Conservation (phyloP, 1,140 invertebrate species). For the Parasteatoda tepidariorum region DNA sequence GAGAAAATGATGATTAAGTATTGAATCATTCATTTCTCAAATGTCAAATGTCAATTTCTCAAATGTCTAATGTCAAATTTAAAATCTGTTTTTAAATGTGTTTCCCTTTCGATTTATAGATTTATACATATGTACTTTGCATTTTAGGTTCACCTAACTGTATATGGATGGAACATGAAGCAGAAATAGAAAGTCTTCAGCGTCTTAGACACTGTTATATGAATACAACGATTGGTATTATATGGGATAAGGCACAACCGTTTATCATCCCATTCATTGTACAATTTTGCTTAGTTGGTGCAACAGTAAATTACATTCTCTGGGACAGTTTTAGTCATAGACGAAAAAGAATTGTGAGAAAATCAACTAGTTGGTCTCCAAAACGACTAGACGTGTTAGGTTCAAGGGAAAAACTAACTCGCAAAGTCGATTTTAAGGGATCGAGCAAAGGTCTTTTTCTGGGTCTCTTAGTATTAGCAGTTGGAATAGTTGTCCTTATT, state of each 20-base stretch:
- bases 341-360: not conserved
- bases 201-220: conserved; percentile 73
- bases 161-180: conserved; percentile 50
- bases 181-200: conserved; percentile 71
- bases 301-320: conserved; percentile 75
- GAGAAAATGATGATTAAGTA: no score
- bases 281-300: conserved; percentile 73
- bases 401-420: not conserved
- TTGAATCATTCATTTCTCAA: no score
- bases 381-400: not conserved
- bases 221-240: conserved; percentile 73
- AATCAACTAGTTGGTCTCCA: conserved; percentile 3
- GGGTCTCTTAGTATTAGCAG: conserved; percentile 74
- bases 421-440: conserved; percentile 72
- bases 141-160: conserved; percentile 60
- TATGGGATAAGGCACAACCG: conserved; percentile 75
- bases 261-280: conserved; percentile 76
- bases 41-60: no score
- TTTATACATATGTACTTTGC: no score
- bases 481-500: conserved; percentile 75
- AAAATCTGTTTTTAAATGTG: no score
- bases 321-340: conserved; percentile 72
- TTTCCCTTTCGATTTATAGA: no score
- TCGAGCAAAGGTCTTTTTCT: conserved; percentile 75
- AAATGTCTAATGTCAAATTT: no score